Conservation (phyloP, 2,113 vertebrate species). For the Pelusios castaneus region DNA sequence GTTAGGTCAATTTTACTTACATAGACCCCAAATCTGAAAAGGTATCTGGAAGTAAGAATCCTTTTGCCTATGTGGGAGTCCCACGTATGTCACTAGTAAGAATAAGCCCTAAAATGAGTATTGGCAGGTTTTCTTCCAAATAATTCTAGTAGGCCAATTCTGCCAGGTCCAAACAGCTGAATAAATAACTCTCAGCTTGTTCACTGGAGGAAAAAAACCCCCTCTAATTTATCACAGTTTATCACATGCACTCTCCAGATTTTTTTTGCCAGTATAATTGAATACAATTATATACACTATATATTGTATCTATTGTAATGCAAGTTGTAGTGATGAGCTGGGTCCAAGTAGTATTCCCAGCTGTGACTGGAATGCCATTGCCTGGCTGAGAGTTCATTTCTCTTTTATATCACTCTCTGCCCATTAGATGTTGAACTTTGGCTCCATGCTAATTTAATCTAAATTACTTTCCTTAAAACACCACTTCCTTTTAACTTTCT, state of each 20-base stretch:
- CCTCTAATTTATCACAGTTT: constrained; percentile 43
- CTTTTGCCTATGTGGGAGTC: background rate
- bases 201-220: background rate
- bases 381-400: constrained; percentile 13
- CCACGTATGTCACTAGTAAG: background rate
- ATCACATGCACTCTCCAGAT: background rate
- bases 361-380: background rate
- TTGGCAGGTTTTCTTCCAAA: constrained; percentile 26
- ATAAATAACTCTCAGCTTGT: constrained; percentile 54
- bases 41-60: background rate
- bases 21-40: background rate
- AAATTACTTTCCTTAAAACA: constrained; percentile 31
- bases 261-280: background rate
- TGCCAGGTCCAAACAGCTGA: constrained; percentile 44
- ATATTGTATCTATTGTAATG: constrained; percentile 31
- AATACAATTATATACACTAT: background rate
- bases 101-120: background rate
- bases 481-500: background rate
- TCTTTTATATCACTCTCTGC: background rate
- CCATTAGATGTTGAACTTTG: constrained; percentile 12
- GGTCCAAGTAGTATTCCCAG: constrained; percentile 43
- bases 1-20: background rate
- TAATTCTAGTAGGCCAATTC: background rate
- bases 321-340: constrained; percentile 30
- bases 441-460: background rate